A percentile compares a stretch with the other conserved stretches of the same genome.
These are phyloP conservation scores for Botia almorhae DNA, from an alignment of 2,797 vertebrate species.

Conservation along the genomic window DNA sequence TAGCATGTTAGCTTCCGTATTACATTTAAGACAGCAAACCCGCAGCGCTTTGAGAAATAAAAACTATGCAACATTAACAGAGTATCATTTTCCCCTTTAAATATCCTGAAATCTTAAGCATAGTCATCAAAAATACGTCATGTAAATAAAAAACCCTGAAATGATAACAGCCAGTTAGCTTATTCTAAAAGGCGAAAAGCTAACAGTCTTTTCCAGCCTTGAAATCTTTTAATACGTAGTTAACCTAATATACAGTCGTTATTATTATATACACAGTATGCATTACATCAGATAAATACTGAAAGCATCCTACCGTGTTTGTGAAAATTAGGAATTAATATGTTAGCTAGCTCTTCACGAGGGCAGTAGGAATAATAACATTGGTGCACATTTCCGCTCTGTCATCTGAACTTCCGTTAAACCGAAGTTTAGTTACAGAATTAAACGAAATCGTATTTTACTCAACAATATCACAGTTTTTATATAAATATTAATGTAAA, in stretches of 20 bases:
- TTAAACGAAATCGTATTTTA: not conserved
- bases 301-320: constrained; percentile 34
- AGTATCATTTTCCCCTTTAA: not conserved
- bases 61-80: not conserved
- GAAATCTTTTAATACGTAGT: not conserved
- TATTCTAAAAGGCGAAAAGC: not conserved
- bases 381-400: constrained; percentile 58
- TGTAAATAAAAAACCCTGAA: not conserved
- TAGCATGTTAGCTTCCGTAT: not conserved
- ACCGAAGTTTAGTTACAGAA: no score
- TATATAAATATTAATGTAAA: not conserved
- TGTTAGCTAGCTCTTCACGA: constrained; percentile 22
- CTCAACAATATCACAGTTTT: not conserved
- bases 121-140: not conserved
- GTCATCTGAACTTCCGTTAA: not conserved
- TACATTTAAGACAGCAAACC: not conserved
- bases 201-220: not conserved
- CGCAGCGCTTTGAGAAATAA: not conserved
- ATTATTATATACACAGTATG: not conserved
- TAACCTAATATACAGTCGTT: not conserved
- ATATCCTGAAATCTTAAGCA: not conserved
- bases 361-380: constrained; percentile 58
- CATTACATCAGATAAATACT: not conserved
- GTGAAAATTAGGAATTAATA: not conserved
- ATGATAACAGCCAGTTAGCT: not conserved